Base-by-base conservation (phyloP, 2,113 vertebrate genomes). In the Crotophaga sulcirostris region DNA sequence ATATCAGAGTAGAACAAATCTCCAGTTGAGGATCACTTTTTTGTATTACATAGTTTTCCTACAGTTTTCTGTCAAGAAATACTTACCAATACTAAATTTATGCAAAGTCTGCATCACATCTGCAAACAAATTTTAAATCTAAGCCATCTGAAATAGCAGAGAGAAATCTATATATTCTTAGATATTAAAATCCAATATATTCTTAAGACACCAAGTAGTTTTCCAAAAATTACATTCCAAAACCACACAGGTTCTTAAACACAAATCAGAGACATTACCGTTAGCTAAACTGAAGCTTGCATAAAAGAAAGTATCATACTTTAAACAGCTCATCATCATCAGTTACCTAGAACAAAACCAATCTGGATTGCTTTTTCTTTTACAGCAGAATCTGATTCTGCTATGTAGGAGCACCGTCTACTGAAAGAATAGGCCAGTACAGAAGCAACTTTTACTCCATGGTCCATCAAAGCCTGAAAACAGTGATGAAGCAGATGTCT, bases 331-430 rank as follows among this genome's bases (percentile, higher is more conserved):
- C 33, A 52, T 33, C 67, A 82, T 13, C 34, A 74, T 64, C 77
- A 95, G 96, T 96, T 97, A 99, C 99, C 99, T 97, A 99, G 97
- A 96, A 99, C 99, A 97, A 99, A 99, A 79, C 99, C 99, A 68
- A 99, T 99, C 96, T 99, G 99, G 96, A 99, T 99, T 83, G 99
- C 99, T 97, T 99, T 99, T 92, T 99, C 99, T 97, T 99, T 99
- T 45, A 99, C 99, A 11, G 99, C 98, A 89, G 99, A 98, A 67
- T 99, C 99, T 3, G 99, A 99, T 93, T 99, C 99, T 16, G 99
- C 99, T 40, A 99, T 99, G 96, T 99, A 99, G 40, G 99, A 99
- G 96, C 99, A 99, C 93, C 99, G 97, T 78, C 99, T 98, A 92
- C 99, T 99, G 98, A 99, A 99, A 49, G 99, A 99, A 96, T 99